Evolutionary conservation across 2,888 invertebrate species (phyloP), one percentile per base, ranked within the genome.

Genomic region (Neoscelio sp.): DNA sequence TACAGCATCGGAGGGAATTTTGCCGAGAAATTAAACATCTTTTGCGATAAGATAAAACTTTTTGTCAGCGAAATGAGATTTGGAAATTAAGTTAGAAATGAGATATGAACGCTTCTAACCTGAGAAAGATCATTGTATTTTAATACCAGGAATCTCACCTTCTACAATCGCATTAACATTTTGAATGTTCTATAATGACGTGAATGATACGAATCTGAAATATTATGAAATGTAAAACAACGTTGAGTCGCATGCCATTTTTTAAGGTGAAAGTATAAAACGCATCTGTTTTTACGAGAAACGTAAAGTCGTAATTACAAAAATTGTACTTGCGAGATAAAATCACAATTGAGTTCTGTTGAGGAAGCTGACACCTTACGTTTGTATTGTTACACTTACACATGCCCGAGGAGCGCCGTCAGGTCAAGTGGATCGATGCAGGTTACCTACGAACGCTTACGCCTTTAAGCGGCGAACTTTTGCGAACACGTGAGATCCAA

Each of bases 401-500:
- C 70, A 75, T 46, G 74, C 58, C 44, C 67, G 78, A 81, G 71
- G 60, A 81, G 67, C 64, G 77, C 80, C 85, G 81, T 83, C 87
- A 85, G 87, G 88, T 87, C 87, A 88, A 87, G 85, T 87, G 87
- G 87, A 89, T 89, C 88, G 87, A 89, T 89, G 83, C 85, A 85
- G 84, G 85, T 87, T 87, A 83, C 82, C 84, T 83, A 79, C 82
- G 70, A 76, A 76, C 75, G 70, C 75, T 70, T 76, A 78, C 80
- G 73, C 80, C n/a, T 71, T 82, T 81, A 28, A 60, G 26, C 40
- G 52, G 67, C 76, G 23, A 40, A 77, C 80, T 67, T 82, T 78
- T 42, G 17, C 35, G 60, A 73, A 80, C 50, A 50, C 60, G 46
- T 50, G 40, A 46, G 46, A 48, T 67, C 62, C 44, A 30, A 42